Base-by-base conservation (phyloP, 2,797 vertebrate genomes). In the Pitangus sulphuratus region DNA sequence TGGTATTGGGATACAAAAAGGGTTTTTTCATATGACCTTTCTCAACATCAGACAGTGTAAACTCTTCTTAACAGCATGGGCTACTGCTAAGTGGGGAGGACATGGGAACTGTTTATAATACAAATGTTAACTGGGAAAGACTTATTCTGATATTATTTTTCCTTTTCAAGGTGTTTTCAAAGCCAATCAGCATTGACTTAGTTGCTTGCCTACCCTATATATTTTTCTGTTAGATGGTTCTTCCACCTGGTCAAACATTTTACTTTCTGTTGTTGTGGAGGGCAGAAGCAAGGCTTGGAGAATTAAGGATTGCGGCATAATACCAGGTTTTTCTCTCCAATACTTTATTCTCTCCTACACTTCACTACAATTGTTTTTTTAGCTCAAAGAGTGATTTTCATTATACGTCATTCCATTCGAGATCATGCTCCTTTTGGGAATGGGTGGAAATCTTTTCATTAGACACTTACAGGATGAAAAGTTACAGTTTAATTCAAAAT, bases 391-490 rank as follows among this genome's bases (percentile, higher is more conserved):
- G 62, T 70, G 28, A 72, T 74, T 96, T 97, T 92, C 40, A 6
- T 83, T 93, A 86, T 37, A 93, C 8, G 12, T 85, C 56, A 95
- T 96, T 95, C 84, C 70, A 66, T 86, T 89, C 56, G 78, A 84
- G 61, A 90, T 93, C 61, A 92, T 56, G 25, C 12, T 92, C 47
- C 96, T 87, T 94, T 78, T 87, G 95, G 96, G 95, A 97, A 92
- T 86, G 86, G 97, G 95, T 84, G 84, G 94, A 96, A 97, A 76
- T 65, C 39, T 90, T 95, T 96, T 92, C 70, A 74, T 95, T 94
- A 90, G 78, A 92, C 30, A 45, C 91, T 94, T 84, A 90, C 15
- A 88, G 61, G 24, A 87, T 62, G 62, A 94, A 93, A 93, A 94
- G 42, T 88, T 76, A 75, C 48, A 90, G 44, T 70, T 95, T 79